Conservation (phyloP, 2,797 vertebrate genomes). For the Acrocephalus scirpaceus region DNA sequence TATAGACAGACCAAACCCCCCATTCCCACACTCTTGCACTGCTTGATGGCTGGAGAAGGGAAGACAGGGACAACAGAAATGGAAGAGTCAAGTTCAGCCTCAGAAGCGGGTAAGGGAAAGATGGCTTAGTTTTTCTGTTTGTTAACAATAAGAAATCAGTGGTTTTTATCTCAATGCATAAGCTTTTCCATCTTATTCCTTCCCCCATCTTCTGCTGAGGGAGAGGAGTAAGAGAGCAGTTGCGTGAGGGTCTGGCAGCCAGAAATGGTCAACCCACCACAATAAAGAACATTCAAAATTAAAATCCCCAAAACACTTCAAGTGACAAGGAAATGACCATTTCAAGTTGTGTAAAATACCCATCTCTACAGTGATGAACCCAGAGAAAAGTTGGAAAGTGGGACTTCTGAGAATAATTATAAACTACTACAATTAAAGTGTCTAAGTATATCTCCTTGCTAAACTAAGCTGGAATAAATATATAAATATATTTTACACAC, state of each 20-base stretch:
- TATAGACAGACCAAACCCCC: fast-evolving
- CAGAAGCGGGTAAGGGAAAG: not conserved
- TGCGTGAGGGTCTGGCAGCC: not conserved
- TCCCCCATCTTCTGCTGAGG: not conserved
- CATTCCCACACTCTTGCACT: not conserved
- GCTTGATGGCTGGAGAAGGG: too few species aligned
- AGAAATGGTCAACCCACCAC: not conserved
- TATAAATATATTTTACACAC: not conserved
- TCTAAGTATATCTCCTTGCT: not conserved
- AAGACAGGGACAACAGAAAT: too few species aligned
- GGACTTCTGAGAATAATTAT: not conserved
- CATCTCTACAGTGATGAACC: not conserved
- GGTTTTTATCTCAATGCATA: not conserved
- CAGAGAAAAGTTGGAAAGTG: not conserved
- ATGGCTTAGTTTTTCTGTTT: not conserved
- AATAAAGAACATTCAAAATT: not conserved
- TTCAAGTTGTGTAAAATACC: not conserved
- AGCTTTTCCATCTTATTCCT: not conserved
- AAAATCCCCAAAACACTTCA: not conserved
- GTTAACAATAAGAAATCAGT: not conserved
- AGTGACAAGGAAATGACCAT: not conserved
- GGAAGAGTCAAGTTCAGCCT: not conserved
- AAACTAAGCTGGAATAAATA: not conserved
- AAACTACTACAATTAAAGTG: not conserved
- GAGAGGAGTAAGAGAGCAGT: not conserved